Evolutionary conservation across 2,888 invertebrate species (phyloP), one percentile per base, ranked within the genome.

Genomic region (Taenaris catops): DNA sequence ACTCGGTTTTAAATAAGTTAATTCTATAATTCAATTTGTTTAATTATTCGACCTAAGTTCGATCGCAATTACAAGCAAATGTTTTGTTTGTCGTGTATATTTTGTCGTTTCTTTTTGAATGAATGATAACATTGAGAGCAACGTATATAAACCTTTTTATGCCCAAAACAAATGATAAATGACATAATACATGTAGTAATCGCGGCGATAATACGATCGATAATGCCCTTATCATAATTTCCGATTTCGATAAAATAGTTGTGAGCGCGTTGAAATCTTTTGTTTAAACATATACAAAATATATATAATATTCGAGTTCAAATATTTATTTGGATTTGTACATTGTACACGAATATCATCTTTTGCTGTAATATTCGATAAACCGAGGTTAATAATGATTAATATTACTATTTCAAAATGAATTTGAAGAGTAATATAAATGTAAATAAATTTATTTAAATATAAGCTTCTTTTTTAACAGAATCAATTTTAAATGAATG

Each of bases 221-320:
- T 76, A 71, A 45, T 55, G 55, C 39, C 35, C 55, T 68, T 78
- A 79, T 78, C 73, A 46, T 27, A 42, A 54, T 63, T 65, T 68
- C 67, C 51, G 62, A 60, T 61, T 61, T 50, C 70, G 72, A 76
- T 72, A 65, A 58, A 54, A 45, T 48, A 41, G 51, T 56, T 67
- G 51, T 66, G 59, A 53, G 52, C 78, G 74, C 84, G 84, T 86
- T 84, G 78, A 84, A 63, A 65, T 84, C 84, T 86, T 83, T 84
- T 78, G 55, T 62, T 64, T 53, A 42, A 35, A 43, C 26, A 46
- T 49, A 37, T 25, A 20, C 34, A 34, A 37, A 8, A 11, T 11
- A 19, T n/a, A n/a, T n/a, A n/a, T n/a, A n/a, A n/a, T n/a, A n/a
- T n/a, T n/a, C n/a, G n/a, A n/a, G n/a, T n/a, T n/a, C n/a, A n/a